Evolutionary conservation across 2,113 vertebrate species (phyloP).

Genomic region (Motacilla tschutschensis): DNA sequence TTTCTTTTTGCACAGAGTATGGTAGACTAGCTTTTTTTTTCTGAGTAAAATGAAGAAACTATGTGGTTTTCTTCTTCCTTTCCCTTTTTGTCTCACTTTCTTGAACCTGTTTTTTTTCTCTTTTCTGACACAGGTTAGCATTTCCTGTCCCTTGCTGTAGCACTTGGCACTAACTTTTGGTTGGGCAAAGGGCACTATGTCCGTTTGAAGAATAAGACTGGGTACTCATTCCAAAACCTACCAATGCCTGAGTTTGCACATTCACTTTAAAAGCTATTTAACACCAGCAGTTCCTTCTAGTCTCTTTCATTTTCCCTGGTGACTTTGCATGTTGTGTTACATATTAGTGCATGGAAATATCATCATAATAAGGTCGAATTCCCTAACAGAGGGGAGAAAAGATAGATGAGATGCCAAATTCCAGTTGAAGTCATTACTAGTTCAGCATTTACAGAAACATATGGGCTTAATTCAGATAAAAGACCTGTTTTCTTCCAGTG

Average conservation of each 20-base stretch:
- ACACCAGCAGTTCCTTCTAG: background rate
- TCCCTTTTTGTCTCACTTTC: background rate
- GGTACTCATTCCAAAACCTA: background rate
- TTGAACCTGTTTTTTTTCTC: background rate
- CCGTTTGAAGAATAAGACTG: background rate
- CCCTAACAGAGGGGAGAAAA: background rate
- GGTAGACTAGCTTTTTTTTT: background rate
- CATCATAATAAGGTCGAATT: background rate
- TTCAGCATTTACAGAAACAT: background rate
- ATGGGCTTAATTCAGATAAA: background rate
- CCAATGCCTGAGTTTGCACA: background rate
- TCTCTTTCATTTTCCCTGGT: background rate
- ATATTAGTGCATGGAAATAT: background rate
- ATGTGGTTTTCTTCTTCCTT: background rate
- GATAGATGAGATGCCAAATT: background rate
- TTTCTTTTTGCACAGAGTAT: background rate
- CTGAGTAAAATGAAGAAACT: background rate
- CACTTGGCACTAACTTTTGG: accelerated
- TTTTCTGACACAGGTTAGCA: background rate
- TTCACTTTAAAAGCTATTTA: background rate
- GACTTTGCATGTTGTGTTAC: background rate
- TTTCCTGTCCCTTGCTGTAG: background rate
- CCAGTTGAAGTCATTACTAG: background rate
- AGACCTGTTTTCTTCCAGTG: background rate
- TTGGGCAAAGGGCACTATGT: background rate